These are phyloP conservation scores for Chloebia gouldiae DNA, from an alignment of 2,113 vertebrate species.

Conservation along the genomic window DNA sequence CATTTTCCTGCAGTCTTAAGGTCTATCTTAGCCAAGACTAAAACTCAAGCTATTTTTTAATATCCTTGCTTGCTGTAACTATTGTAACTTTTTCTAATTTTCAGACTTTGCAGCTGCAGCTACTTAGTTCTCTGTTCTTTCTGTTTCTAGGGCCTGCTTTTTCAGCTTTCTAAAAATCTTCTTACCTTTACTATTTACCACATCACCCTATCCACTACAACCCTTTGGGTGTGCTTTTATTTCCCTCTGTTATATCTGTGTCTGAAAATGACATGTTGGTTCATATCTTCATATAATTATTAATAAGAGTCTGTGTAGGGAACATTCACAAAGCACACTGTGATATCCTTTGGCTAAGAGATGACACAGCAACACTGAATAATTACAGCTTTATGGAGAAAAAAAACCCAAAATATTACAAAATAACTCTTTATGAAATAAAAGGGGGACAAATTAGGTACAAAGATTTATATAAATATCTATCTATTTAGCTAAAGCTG, in stretches of 20 bases:
- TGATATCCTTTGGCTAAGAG: background rate
- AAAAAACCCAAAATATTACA: fast-evolving
- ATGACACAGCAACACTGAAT: background rate
- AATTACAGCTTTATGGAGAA: background rate
- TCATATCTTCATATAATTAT: background rate
- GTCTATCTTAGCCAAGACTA: background rate
- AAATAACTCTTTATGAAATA: background rate
- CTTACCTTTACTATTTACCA: background rate
- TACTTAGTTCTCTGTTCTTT: background rate
- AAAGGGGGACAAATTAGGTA: background rate
- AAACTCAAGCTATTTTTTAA: background rate
- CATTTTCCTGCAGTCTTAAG: background rate
- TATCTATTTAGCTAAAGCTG: no score
- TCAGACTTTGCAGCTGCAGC: background rate
- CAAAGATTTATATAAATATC: background rate
- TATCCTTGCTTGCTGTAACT: background rate
- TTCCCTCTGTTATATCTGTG: background rate
- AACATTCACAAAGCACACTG: background rate
- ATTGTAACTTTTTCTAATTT: background rate
- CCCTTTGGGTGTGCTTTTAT: background rate
- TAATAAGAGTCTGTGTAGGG: background rate
- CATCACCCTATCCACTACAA: background rate
- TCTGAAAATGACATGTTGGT: background rate
- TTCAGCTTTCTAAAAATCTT: background rate
- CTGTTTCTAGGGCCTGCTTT: background rate